phyloP scores from a whole-genome alignment of 2,888 invertebrate genomes.

The Crossocerus cetratus region DNA sequence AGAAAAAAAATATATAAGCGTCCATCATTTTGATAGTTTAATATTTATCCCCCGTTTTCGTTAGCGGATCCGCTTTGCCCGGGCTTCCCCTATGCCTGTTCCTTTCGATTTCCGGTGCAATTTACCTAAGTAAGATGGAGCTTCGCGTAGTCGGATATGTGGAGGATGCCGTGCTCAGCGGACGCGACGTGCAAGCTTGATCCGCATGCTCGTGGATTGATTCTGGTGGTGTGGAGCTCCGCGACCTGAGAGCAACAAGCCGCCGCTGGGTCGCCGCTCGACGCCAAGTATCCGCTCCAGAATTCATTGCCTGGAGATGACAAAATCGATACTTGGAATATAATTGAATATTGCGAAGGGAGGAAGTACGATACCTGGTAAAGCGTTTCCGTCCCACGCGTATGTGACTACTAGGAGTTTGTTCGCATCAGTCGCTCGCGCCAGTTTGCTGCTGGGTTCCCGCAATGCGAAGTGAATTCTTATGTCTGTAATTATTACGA shows the following conservation, averaged over 20 bases:
- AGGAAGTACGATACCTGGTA: conserved; percentile 76
- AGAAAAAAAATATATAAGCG: no score
- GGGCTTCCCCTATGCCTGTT: no score
- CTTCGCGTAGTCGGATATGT: conserved; percentile 72
- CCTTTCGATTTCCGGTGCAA: no score
- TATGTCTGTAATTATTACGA: conserved; percentile 64
- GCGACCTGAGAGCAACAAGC: conserved; percentile 81
- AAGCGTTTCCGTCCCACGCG: conserved; percentile 86
- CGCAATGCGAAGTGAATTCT: conserved; percentile 73
- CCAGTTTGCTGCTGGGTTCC: conserved; percentile 71
- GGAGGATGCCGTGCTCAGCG: conserved; percentile 70
- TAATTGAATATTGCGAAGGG: not conserved
- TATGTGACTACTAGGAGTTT: conserved; percentile 82
- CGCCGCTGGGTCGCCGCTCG: conserved; percentile 82
- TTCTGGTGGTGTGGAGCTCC: conserved; percentile 81
- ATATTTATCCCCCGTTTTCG: no score
- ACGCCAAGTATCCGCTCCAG: conserved; percentile 80
- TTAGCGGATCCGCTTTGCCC: no score
- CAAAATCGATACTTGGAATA: not conserved
- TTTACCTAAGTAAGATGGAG: conserved; percentile 72
- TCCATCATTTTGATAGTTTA: no score
- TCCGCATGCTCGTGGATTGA: conserved; percentile 79
- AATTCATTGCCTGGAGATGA: conserved; percentile 82
- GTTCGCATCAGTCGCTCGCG: conserved; percentile 65
- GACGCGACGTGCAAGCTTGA: conserved; percentile 79